phyloP scores from a whole-genome alignment of 2,888 invertebrate genomes.

The Scaptomyza polygonia region DNA sequence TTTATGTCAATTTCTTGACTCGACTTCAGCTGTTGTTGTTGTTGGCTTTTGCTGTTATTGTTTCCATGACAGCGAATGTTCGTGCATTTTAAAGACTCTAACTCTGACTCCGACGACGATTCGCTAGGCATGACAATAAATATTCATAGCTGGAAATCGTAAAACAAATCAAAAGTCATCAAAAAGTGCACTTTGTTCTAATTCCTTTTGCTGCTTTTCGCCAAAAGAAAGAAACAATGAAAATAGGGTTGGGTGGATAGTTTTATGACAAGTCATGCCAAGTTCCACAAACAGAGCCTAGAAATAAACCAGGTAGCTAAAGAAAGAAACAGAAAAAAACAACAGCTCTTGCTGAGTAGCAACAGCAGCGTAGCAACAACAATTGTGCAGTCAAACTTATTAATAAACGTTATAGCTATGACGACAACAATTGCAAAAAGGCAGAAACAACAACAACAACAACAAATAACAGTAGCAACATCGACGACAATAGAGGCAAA shows the following conservation, averaged over 20 bases:
- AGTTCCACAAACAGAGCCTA: slow-evolving; percentile 7
- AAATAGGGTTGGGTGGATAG: neutral
- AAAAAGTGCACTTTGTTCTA: slow-evolving; percentile 77
- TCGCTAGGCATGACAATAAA: slow-evolving; percentile 73
- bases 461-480: slow-evolving; percentile 39
- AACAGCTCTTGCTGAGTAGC: slow-evolving; percentile 51
- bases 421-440: slow-evolving; percentile 30
- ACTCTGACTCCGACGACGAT: slow-evolving; percentile 7
- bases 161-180: slow-evolving; percentile 79
- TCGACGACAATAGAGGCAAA: slow-evolving; percentile 49
- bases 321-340: slow-evolving; percentile 14
- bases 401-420: slow-evolving; percentile 74
- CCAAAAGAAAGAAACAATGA: neutral
- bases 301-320: slow-evolving; percentile 29
- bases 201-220: slow-evolving; percentile 54
- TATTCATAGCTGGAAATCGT: slow-evolving; percentile 77
- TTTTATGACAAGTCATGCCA: slow-evolving; percentile 72
- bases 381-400: slow-evolving; percentile 65
- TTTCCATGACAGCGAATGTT: slow-evolving; percentile 62
- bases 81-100: slow-evolving; percentile 76
- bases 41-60: slow-evolving; percentile 36
- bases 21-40: slow-evolving; percentile 12
- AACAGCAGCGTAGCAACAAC: slow-evolving; percentile 60
- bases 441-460: slow-evolving; percentile 35
- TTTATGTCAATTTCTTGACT: slow-evolving; percentile 52